Conservation (phyloP, 2,797 vertebrate genomes). For the Columba guinea region DNA sequence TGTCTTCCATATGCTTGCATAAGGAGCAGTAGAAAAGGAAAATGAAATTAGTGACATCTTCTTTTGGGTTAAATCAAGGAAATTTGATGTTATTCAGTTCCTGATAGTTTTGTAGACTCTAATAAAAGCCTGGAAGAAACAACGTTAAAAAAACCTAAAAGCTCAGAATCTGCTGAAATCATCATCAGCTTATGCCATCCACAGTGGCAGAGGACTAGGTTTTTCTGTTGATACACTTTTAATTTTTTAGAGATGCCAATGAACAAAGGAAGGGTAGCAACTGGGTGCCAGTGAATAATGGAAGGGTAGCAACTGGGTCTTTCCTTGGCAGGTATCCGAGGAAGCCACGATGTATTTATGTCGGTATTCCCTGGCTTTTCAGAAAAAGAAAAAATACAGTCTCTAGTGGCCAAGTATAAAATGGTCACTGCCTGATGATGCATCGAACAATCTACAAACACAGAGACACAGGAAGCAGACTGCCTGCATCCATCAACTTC, state of each 20-base stretch:
- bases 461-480: slow-evolving; percentile 26
- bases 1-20: not conserved
- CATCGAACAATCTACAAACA: not conserved
- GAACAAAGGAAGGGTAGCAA: not conserved
- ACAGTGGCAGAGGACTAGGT: not conserved
- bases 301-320: not conserved
- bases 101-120: not conserved
- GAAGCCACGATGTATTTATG: not conserved
- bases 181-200: not conserved
- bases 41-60: not conserved
- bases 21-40: not conserved
- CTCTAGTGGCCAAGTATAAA: slow-evolving; percentile 15
- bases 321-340: slow-evolving; percentile 62
- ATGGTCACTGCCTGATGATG: slow-evolving; percentile 17
- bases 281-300: not conserved
- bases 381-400: not conserved
- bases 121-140: not conserved
- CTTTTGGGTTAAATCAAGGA: not conserved
- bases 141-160: not conserved
- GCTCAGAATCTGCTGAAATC: not conserved
- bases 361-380: not conserved
- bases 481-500: slow-evolving; percentile 52
- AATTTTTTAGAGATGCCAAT: not conserved
- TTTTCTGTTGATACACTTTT: not conserved
- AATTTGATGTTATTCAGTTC: not conserved